Evolutionary conservation across 2,888 invertebrate species (phyloP), one percentile per base, ranked within the genome.

Genomic region (Ochropleura leucogaster): DNA sequence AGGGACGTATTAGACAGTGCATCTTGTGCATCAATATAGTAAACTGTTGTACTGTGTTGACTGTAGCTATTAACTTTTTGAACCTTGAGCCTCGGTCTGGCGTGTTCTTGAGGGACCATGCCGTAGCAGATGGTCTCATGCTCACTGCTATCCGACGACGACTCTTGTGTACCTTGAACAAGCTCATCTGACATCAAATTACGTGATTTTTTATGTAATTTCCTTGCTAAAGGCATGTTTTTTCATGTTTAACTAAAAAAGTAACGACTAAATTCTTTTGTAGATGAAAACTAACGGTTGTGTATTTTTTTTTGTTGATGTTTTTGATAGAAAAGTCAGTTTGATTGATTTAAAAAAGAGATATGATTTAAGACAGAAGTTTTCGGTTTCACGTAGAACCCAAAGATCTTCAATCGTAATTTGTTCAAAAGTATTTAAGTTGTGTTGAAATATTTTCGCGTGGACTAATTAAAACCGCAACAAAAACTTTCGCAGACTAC

Each of bases 61-160:
- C 44, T 81, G 0, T 3, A 8, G 5, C 57, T 74, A 14, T 65
- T 30, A 30, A 30, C 64, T 4, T 42, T 66, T 0, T 74, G 63
- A 0, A 47, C n/a, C 42, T 69, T 87, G 0, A 68, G 20, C 0
- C 85, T 46, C 0, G 85, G 71, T n/a, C 86, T 79, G 0, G 72
- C 89, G n/a, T 88, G 87, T 30, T 90, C 90, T 40, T 90, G 90
- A 0, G 77, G 59, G 0, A 82, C 49, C 9, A 60, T 72, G 0
- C 71, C 79, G 2, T 67, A 72, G 0, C 57, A 71, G 0, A 84
- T 47, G 0, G 68, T 73, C 0, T n/a, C 85, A 6, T 66, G 70
- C 0, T 49, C 73, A 14, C 84, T 76, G 12, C 73, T 84, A 0
- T 70, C 69, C 0, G 84, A 84, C 0, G 83, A 86, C 0, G 83